phyloP scores from a whole-genome alignment of 1,140 invertebrate species.

The Drosophila bocqueti region DNA sequence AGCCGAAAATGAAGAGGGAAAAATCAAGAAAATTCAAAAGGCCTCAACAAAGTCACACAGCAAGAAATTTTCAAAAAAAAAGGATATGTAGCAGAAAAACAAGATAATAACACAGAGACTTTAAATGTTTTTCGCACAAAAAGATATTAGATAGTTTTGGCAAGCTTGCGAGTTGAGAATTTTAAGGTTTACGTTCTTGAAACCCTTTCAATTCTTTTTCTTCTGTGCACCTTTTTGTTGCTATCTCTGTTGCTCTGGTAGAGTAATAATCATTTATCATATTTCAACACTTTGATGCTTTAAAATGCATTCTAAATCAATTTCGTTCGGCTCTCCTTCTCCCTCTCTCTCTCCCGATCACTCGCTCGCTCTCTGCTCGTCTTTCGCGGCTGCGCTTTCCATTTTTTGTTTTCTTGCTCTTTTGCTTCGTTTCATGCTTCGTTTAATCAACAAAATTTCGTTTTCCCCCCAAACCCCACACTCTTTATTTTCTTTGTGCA shows the following conservation, averaged over 20 bases:
- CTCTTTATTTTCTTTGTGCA: conserved; percentile 27
- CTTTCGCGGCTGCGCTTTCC: conserved; percentile 54
- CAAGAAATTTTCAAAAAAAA: not conserved
- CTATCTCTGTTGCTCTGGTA: conserved; percentile 2
- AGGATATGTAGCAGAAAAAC: too few relatives aligned
- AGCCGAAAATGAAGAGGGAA: conserved; percentile 10
- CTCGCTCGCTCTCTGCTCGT: not conserved
- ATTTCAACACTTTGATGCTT: conserved; percentile 83
- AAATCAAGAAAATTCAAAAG: conserved; percentile 16
- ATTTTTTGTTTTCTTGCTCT: conserved; percentile 35
- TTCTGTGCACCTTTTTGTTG: not conserved
- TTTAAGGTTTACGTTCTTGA: not conserved
- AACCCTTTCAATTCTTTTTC: not conserved
- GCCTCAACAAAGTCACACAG: conserved; percentile 5
- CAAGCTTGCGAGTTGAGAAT: not conserved
- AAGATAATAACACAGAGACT: not conserved
- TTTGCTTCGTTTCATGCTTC: conserved; percentile 63
- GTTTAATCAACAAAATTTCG: conserved; percentile 64
- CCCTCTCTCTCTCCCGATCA: conserved; percentile 6
- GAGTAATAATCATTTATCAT: conserved; percentile 78
- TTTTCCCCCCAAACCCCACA: conserved; percentile 28
- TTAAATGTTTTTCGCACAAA: not conserved
- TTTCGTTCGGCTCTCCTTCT: conserved; percentile 60
- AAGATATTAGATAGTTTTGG: not conserved
- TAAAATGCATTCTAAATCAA: conserved; percentile 84